Conservation (phyloP, 2,888 invertebrate genomes). For the Unio pictorum region DNA sequence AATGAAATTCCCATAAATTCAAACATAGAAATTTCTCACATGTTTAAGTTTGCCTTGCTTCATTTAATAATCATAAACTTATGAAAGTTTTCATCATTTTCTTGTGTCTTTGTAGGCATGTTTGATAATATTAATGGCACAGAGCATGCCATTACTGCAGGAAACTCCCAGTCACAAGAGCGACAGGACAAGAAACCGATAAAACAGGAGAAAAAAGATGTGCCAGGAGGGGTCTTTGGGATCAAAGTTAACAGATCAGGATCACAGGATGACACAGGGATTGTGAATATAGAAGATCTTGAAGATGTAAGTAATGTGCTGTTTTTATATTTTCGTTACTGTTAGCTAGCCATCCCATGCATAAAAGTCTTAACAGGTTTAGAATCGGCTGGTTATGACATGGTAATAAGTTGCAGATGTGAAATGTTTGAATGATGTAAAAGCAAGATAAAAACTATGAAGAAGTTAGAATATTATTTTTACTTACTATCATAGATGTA, state of each 20-base stretch:
- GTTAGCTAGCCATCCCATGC: no score
- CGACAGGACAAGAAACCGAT: slow-evolving; percentile 42
- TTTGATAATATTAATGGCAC: slow-evolving; percentile 54
- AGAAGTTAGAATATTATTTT: no score
- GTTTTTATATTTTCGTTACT: no score
- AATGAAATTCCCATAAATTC: no score
- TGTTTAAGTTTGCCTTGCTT: no score
- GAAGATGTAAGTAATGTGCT: slow-evolving; percentile 48
- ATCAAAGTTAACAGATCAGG: slow-evolving; percentile 53
- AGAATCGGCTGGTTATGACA: no score
- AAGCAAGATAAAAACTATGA: no score
- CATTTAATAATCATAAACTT: background rate
- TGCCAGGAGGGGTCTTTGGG: slow-evolving; percentile 57
- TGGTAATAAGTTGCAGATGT: no score
- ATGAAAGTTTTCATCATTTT: background rate
- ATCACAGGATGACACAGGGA: slow-evolving; percentile 44
- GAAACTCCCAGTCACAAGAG: slow-evolving; percentile 46
- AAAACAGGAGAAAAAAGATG: slow-evolving; percentile 42
- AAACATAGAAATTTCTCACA: no score
- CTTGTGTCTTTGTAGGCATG: slow-evolving; percentile 47
- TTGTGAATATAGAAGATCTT: slow-evolving; percentile 45
- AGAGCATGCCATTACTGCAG: slow-evolving; percentile 46
- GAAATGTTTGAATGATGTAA: no score
- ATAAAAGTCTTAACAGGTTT: no score
- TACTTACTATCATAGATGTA: no score